phyloP scores from a whole-genome alignment of 2,113 vertebrate species.

The Cebidichthys violaceus region DNA sequence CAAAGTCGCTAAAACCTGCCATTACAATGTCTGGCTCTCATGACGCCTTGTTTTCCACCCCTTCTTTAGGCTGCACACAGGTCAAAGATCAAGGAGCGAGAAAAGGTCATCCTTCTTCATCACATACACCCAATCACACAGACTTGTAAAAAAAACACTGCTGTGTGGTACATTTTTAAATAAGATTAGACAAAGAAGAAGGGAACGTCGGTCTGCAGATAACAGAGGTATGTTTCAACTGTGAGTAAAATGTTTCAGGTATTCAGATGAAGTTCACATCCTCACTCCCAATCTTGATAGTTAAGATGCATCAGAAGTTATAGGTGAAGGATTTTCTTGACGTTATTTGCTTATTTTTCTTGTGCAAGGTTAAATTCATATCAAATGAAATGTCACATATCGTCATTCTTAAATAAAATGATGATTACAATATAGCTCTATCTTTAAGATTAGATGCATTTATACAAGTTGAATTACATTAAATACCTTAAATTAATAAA shows the following conservation, averaged over 20 bases:
- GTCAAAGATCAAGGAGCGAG: constrained; percentile 38
- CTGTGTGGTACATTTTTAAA: neutral
- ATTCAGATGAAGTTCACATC: neutral
- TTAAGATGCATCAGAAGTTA: neutral
- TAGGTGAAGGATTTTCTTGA: neutral
- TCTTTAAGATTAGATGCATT: neutral
- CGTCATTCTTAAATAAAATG: neutral
- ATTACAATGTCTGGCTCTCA: neutral
- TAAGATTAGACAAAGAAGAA: neutral
- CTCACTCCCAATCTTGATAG: neutral
- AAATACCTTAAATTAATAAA: neutral
- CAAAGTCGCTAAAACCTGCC: neutral
- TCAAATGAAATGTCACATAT: neutral
- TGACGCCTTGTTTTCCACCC: neutral
- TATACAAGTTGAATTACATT: neutral
- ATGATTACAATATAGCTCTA: neutral
- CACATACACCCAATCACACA: neutral
- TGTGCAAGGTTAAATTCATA: neutral
- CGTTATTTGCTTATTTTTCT: neutral
- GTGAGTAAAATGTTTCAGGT: neutral
- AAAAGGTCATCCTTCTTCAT: constrained; percentile 21
- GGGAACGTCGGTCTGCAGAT: constrained; percentile 23
- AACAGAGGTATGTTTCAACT: constrained; percentile 10
- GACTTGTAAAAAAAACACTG: neutral
- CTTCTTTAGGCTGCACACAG: neutral